Evolutionary conservation across 2,113 vertebrate species (phyloP).

Genomic region (Pseudorectes ferrugineus): DNA sequence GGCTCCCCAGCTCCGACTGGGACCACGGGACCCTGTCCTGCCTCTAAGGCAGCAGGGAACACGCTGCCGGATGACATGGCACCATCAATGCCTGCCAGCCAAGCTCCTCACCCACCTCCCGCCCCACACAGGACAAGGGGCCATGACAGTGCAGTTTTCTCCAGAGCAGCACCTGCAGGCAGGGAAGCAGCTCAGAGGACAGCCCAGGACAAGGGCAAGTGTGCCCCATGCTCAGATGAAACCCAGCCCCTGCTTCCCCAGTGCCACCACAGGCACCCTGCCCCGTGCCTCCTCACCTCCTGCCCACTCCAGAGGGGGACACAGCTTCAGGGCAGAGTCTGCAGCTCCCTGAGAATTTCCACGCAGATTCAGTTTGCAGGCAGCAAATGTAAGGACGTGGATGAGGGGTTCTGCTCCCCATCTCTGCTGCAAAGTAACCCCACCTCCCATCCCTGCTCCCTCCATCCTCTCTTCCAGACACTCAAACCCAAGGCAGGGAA

Average conservation of each 20-base stretch:
- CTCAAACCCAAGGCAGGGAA: neutral
- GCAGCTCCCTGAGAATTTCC: neutral
- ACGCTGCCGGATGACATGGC: neutral
- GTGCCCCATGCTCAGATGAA: neutral
- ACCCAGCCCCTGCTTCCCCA: neutral
- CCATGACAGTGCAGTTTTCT: slow-evolving; percentile 41
- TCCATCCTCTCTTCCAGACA: neutral
- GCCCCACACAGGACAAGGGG: neutral
- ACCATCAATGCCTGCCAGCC: accelerated
- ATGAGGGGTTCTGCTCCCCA: neutral
- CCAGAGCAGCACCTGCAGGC: neutral
- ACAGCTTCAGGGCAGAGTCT: accelerated
- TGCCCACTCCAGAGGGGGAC: accelerated
- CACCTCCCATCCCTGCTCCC: neutral
- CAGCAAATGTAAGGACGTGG: accelerated
- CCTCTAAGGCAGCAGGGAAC: neutral
- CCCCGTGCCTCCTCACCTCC: neutral
- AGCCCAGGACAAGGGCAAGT: neutral
- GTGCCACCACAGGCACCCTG: neutral
- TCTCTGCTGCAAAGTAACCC: neutral
- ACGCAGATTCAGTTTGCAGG: neutral
- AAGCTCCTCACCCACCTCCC: neutral
- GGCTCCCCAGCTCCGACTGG: neutral
- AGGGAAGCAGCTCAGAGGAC: neutral
- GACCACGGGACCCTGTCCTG: neutral